A percentile compares a stretch with the other conserved stretches of the same genome.
These are phyloP conservation scores for Ambastaia sidthimunki DNA, from an alignment of 2,797 vertebrate species.

Conservation along the genomic window DNA sequence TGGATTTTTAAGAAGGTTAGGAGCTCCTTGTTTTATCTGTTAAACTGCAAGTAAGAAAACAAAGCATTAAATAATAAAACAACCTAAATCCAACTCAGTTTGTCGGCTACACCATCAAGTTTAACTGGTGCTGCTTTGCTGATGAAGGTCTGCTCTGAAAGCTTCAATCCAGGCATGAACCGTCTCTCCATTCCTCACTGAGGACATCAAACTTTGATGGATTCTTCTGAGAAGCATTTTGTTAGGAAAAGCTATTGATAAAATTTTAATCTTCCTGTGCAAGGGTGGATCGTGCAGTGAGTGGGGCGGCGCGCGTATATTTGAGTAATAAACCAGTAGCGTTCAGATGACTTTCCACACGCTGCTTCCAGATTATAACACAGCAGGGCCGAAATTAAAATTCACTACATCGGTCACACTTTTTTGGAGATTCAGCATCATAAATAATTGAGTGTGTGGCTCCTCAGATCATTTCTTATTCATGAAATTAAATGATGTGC, in stretches of 20 bases:
- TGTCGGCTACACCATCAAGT: neutral
- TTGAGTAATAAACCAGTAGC: slow-evolving; percentile 80
- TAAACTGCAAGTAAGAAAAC: neutral
- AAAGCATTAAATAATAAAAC: neutral
- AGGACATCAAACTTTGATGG: slow-evolving; percentile 54
- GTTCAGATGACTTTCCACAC: slow-evolving; percentile 82
- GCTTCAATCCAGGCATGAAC: neutral
- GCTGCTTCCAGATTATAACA: slow-evolving; percentile 78
- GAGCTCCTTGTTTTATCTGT: too few species aligned
- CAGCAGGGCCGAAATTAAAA: slow-evolving; percentile 83
- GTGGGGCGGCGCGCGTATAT: slow-evolving; percentile 70
- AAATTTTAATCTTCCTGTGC: slow-evolving; percentile 52
- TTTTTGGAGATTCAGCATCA: slow-evolving; percentile 81
- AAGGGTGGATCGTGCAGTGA: neutral
- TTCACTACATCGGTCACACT: slow-evolving; percentile 83
- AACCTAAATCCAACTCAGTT: neutral
- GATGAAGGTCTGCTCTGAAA: neutral
- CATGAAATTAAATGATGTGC: slow-evolving; percentile 85
- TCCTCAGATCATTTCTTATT: slow-evolving; percentile 84
- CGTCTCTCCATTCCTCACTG: slow-evolving; percentile 38
- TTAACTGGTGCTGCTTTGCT: neutral
- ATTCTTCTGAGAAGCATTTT: slow-evolving; percentile 49
- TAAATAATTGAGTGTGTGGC: slow-evolving; percentile 86
- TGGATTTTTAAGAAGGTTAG: too few species aligned
- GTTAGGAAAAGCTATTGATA: slow-evolving; percentile 48